Percentiles rank a stretch among this genome's conserved stretches.
These are phyloP conservation scores for Sarcophaga bullata DNA, from an alignment of 1,140 invertebrate species.

Conservation along the genomic window DNA sequence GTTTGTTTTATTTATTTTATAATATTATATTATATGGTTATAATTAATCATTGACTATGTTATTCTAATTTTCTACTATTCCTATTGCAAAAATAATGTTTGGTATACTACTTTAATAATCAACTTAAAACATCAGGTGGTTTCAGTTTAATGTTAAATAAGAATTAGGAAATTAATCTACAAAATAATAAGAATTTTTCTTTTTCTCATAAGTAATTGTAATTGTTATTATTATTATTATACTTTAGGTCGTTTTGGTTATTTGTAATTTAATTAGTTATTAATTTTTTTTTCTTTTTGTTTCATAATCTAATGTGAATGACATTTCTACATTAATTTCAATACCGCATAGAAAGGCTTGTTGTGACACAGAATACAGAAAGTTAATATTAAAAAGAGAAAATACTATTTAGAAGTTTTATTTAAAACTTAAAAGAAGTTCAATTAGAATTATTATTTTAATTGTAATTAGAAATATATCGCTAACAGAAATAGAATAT, in stretches of 20 bases:
- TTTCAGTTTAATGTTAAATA: slow-evolving; percentile 20
- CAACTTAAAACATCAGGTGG: slow-evolving; percentile 26
- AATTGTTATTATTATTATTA: too few relatives aligned
- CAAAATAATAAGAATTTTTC: not conserved
- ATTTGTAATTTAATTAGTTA: not conserved
- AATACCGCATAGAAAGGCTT: not conserved
- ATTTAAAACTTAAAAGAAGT: too few relatives aligned
- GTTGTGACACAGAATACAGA: too few relatives aligned
- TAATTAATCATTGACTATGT: slow-evolving; percentile 14
- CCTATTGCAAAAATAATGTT: slow-evolving; percentile 21
- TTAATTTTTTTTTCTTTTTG: not conserved
- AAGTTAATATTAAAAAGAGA: too few relatives aligned
- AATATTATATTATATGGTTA: not conserved
- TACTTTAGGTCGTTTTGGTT: slow-evolving; percentile 1
- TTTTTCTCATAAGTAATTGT: not conserved
- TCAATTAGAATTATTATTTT: too few relatives aligned
- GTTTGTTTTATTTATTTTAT: not conserved
- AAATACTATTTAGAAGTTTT: too few relatives aligned
- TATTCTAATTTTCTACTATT: not conserved
- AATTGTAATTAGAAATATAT: too few relatives aligned
- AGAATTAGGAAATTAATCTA: not conserved
- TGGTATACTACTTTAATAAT: not conserved
- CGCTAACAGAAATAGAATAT: too few relatives aligned
- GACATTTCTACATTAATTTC: not conserved
- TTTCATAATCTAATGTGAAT: not conserved